A percentile compares a stretch with the other conserved stretches of the same genome.
These are phyloP conservation scores for Drosophila navojoa DNA, from an alignment of 1,140 invertebrate species.

Conservation along the genomic window DNA sequence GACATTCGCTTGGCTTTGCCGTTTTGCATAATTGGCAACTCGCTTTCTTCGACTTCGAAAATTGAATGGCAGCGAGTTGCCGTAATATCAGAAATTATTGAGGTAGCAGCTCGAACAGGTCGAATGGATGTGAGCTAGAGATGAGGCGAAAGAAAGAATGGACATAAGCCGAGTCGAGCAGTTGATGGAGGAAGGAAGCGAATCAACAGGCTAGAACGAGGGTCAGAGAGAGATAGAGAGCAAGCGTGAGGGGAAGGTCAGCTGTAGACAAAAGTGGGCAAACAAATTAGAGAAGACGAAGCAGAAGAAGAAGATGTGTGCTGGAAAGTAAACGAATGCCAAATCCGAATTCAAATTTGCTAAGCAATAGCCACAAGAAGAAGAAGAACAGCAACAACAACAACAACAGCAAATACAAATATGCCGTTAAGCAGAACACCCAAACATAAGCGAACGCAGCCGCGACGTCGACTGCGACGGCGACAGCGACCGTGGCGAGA, in stretches of 20 bases:
- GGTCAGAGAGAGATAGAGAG: not conserved
- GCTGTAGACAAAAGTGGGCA: not conserved
- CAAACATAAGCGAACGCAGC: constrained; percentile 24
- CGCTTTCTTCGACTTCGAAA: constrained; percentile 35
- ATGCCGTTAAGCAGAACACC: constrained; percentile 36
- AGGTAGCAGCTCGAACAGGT: not conserved
- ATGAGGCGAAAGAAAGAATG: not conserved
- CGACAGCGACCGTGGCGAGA: not conserved
- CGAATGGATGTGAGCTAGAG: not conserved
- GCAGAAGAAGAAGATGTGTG: constrained; percentile 16
- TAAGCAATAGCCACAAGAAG: constrained; percentile 1
- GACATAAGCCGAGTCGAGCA: not conserved
- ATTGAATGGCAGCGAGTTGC: not conserved
- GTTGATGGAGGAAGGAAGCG: no score
- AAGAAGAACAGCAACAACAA: not conserved
- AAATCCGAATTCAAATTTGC: constrained; percentile 65
- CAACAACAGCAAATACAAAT: constrained; percentile 12
- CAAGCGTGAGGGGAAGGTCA: no score
- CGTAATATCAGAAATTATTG: constrained; percentile 3
- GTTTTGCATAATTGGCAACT: constrained; percentile 64
- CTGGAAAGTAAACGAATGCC: constrained; percentile 70
- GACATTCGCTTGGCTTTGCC: constrained; percentile 1
- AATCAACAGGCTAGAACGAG: not conserved
- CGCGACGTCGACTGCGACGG: not conserved
- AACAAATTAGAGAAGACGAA: not conserved